Evolutionary conservation across 2,113 vertebrate species (phyloP), one percentile per base, ranked within the genome.

Genomic region (Spheniscus mendiculus): DNA sequence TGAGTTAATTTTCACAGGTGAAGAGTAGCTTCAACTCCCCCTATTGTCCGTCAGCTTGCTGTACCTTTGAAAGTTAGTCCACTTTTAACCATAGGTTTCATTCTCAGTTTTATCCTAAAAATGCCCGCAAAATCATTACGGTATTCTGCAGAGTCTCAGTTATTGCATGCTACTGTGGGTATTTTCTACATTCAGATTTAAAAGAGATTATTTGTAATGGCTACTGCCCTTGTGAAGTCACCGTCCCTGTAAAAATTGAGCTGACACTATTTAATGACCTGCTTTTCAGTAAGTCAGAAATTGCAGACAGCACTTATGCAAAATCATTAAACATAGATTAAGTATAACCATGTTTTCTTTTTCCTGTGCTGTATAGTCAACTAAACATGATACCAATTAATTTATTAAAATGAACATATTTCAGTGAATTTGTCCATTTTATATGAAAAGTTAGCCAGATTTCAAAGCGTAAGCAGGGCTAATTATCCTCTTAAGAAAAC

Each of bases 261-360:
- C 94, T 91, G 96, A 90, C 88, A 52, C 87, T 96, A 98, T 97
- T 95, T 97, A 98, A 96, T 98, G 95, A 93, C 95, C 74, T 93
- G 97, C 86, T 97, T 98, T 96, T 85, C 92, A 73, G 62, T 6
- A 40, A 81, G 81, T 69, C 95, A 94, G 96, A 97, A 95, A 97
- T 96, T 96, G 96, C 65, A 96, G 97, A 89, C 91, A 97, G 87
- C 92, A 67, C 80, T 98, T 97, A 94, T 17, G 79, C 93, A 97
- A 95, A 98, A 93, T 93, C 94, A 97, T 98, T 98, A 97, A 97
- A 90, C 84, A 96, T 45, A 96, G 97, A 98, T 98, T 97, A 98
- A 98, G 97, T 98, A 96, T 98, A 97, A 97, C 98, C 96, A 96
- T 97, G 96, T 97, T 98, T 98, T 98, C 91, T 97, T 97, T 98